Evolutionary conservation across 2,888 invertebrate genomes (phyloP).

Genomic region (Atrina japonica): DNA sequence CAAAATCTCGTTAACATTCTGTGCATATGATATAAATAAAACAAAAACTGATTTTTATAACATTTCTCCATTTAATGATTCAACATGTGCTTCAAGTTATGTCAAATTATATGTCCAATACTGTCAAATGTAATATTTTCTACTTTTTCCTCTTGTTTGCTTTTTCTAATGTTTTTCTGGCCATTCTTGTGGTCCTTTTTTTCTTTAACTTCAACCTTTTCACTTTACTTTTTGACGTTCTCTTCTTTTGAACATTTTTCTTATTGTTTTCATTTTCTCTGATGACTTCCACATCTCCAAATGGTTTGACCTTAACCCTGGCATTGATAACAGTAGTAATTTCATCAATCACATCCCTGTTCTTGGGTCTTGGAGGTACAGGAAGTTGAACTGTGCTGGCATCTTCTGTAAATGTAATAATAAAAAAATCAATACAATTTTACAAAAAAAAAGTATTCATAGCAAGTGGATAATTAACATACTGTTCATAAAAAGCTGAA

Average conservation of each 20-base stretch:
- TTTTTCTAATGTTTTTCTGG: background rate
- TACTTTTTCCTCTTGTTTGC: background rate
- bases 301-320: constrained; percentile 64
- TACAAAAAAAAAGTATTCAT: background rate
- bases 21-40: too few relatives aligned
- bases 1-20: too few relatives aligned
- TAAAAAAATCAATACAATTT: background rate
- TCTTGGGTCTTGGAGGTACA: constrained; percentile 12
- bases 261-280: constrained; percentile 9
- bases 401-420: constrained; percentile 41
- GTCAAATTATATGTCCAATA: too few relatives aligned
- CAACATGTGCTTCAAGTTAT: too few relatives aligned
- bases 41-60: too few relatives aligned
- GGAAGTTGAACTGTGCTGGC: constrained; percentile 52
- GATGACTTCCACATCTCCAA: constrained; percentile 54
- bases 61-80: too few relatives aligned
- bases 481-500: background rate
- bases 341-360: constrained; percentile 61
- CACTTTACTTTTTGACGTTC: background rate
- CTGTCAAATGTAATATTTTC: too few relatives aligned
- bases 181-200: constrained; percentile 1
- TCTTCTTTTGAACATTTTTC: constrained; percentile 6
- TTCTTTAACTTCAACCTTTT: background rate
- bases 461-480: too few relatives aligned
- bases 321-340: constrained; percentile 70